phyloP scores from a whole-genome alignment of 2,113 vertebrate genomes.

The Myocastor coypus region DNA sequence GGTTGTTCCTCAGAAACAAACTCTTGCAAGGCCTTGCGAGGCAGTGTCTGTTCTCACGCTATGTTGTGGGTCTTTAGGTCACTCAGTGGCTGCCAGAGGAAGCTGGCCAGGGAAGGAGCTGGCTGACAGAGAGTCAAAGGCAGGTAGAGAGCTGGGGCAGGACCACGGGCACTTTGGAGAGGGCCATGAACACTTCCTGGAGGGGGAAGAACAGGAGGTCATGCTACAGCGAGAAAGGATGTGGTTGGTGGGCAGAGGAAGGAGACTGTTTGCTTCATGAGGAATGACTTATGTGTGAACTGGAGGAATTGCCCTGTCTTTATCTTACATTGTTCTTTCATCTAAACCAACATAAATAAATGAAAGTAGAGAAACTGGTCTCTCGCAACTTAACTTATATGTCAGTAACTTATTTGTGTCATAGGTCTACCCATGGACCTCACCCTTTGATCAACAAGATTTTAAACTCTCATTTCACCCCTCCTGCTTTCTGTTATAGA shows the following conservation, averaged over 20 bases:
- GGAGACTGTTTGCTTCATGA: background rate
- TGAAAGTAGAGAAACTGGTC: background rate
- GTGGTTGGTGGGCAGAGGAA: slow-evolving; percentile 26
- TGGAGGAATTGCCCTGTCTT: background rate
- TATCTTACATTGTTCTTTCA: background rate
- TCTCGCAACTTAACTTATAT: background rate
- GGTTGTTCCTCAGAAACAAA: background rate
- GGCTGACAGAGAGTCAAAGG: background rate
- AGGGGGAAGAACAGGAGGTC: background rate
- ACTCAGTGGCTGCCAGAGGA: background rate
- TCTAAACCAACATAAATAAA: background rate
- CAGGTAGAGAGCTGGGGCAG: background rate
- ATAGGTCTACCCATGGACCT: background rate
- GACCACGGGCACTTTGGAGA: background rate
- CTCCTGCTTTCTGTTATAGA: slow-evolving; percentile 82
- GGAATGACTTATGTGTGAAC: background rate
- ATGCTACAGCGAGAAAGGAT: slow-evolving; percentile 33
- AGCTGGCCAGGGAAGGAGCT: background rate
- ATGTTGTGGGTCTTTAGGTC: background rate
- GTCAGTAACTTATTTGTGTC: no score
- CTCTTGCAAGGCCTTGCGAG: background rate
- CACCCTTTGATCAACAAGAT: background rate
- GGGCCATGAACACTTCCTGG: background rate
- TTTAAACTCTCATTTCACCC: slow-evolving; percentile 10
- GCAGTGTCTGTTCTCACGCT: background rate